Percentiles rank a stretch among this genome's conserved stretches.
phyloP scores from a whole-genome alignment of 1,140 invertebrate species.

The Penaeus indicus region DNA sequence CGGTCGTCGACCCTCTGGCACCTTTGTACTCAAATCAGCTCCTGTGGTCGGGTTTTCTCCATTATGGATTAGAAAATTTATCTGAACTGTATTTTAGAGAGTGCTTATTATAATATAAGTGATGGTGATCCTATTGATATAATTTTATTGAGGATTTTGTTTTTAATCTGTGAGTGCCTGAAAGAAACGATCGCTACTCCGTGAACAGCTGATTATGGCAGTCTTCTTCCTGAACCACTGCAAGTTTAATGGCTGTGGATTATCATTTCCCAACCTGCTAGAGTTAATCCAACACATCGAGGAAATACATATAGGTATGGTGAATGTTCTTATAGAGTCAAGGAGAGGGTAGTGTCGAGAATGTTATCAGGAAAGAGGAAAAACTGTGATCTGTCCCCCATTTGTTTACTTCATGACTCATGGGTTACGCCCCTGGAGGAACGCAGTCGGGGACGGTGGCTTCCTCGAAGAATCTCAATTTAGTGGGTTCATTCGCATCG shows the following conservation, averaged over 20 bases:
- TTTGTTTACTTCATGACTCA: too few relatives aligned
- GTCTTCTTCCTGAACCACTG: constrained; percentile 89
- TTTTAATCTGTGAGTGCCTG: neutral
- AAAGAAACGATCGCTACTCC: constrained; percentile 36
- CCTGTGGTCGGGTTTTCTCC: neutral
- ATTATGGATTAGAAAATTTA: neutral
- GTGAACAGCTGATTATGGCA: constrained; percentile 76
- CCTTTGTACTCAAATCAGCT: neutral
- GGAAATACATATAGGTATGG: constrained; percentile 86
- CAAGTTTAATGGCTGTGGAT: constrained; percentile 87
- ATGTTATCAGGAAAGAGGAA: neutral
- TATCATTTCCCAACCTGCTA: constrained; percentile 82
- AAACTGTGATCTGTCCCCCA: too few relatives aligned
- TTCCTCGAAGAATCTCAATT: too few relatives aligned
- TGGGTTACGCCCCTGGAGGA: too few relatives aligned
- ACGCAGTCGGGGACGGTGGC: too few relatives aligned
- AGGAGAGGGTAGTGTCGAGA: constrained; percentile 21
- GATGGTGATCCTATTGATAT: too few relatives aligned
- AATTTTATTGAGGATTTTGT: neutral
- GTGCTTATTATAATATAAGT: neutral
- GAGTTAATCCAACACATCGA: constrained; percentile 88
- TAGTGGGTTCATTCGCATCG: too few relatives aligned
- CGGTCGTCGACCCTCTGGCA: constrained; percentile 19
- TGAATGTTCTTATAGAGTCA: constrained; percentile 63
- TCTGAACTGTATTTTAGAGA: neutral